Conservation (phyloP, 2,888 invertebrate species). For the Melanargia galathea region DNA sequence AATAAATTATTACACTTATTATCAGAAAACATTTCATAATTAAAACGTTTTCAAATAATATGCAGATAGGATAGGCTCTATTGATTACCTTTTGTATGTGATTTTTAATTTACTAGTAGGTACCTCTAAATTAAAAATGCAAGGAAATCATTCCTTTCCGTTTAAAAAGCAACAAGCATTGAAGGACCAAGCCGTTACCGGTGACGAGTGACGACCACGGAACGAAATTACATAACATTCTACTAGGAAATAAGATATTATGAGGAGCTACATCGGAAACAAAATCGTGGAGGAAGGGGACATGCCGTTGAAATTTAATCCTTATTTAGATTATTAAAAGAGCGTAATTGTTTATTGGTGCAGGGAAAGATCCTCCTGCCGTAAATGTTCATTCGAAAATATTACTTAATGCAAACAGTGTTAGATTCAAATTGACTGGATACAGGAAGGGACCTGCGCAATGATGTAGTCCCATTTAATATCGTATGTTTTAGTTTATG, state of each 20-base stretch:
- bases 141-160: not conserved
- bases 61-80: too few species aligned
- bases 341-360: not conserved
- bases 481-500: constrained; percentile 9
- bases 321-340: not conserved
- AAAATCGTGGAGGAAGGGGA: not conserved
- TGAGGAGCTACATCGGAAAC: constrained; percentile 21
- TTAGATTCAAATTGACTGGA: not conserved
- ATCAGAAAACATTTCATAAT: too few species aligned
- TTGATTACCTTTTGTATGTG: too few species aligned
- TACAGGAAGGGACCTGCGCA: constrained; percentile 10
- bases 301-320: constrained; percentile 13
- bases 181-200: constrained; percentile 20
- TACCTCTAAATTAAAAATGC: too few species aligned
- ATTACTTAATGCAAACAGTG: not conserved
- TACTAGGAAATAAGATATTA: constrained; percentile 30
- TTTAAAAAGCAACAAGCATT: too few species aligned
- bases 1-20: too few species aligned
- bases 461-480: not conserved
- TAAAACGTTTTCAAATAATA: too few species aligned
- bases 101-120: too few species aligned
- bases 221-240: constrained; percentile 36
- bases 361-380: not conserved
- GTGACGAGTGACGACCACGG: constrained; percentile 36
- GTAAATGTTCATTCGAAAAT: not conserved